These are phyloP conservation scores for Chorisops tibialis DNA, from an alignment of 2,888 invertebrate genomes.

Conservation along the genomic window DNA sequence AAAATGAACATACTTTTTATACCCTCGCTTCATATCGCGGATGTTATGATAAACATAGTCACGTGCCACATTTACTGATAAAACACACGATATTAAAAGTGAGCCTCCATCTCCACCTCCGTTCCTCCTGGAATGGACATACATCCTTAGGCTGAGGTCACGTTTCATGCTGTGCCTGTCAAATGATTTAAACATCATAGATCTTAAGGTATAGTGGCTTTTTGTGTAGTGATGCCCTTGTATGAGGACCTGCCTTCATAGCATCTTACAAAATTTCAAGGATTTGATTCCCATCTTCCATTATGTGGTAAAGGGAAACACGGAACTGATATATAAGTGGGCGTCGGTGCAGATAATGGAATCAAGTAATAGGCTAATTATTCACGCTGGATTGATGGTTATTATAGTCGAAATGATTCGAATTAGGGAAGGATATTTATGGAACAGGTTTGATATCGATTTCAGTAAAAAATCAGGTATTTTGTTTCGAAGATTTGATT, in stretches of 20 bases:
- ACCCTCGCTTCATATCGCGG: slow-evolving; percentile 25
- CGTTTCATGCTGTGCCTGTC: slow-evolving; percentile 8
- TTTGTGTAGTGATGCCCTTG: too few relatives aligned
- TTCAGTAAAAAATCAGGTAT: too few relatives aligned
- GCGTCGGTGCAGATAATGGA: slow-evolving; percentile 41
- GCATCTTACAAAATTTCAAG: too few relatives aligned
- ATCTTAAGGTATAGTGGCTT: too few relatives aligned
- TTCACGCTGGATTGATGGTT: slow-evolving; percentile 32
- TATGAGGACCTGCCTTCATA: too few relatives aligned
- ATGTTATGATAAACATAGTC: slow-evolving; percentile 48
- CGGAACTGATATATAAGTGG: slow-evolving; percentile 29
- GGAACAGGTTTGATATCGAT: too few relatives aligned
- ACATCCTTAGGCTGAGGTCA: slow-evolving; percentile 7
- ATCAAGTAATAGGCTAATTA: slow-evolving; percentile 43
- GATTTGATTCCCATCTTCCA: too few relatives aligned
- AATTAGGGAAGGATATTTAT: too few relatives aligned
- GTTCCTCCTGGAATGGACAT: too few relatives aligned
- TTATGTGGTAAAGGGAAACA: too few relatives aligned
- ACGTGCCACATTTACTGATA: slow-evolving; percentile 41
- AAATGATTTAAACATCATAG: neutral
- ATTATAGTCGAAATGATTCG: too few relatives aligned
- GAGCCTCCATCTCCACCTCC: neutral
- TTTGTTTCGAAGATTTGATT: too few relatives aligned
- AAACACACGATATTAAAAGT: slow-evolving; percentile 13
- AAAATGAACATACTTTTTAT: neutral